These are phyloP conservation scores for Gnathonemus longibarbis DNA, from an alignment of 2,113 vertebrate species.

Conservation along the genomic window DNA sequence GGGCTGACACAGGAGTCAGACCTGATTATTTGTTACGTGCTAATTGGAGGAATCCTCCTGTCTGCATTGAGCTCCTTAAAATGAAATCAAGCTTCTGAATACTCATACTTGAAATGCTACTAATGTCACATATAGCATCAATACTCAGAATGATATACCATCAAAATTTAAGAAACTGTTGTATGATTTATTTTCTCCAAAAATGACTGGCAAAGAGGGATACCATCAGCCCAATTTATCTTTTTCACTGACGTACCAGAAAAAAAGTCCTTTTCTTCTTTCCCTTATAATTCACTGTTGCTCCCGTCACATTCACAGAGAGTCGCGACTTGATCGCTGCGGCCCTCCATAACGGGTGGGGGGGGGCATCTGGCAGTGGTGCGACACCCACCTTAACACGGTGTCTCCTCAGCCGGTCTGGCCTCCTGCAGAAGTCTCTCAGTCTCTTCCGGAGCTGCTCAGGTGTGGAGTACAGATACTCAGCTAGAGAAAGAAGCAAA, in stretches of 20 bases:
- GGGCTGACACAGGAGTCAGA: constrained; percentile 25
- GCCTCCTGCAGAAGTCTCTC: constrained; percentile 79
- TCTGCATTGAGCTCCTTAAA: not conserved
- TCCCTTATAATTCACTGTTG: not conserved
- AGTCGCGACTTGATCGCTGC: not conserved
- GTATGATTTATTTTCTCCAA: not conserved
- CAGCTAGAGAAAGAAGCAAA: constrained; percentile 69
- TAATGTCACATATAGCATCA: not conserved
- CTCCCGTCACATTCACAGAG: not conserved
- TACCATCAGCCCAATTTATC: not conserved
- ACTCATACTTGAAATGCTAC: not conserved
- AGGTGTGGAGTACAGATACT: constrained; percentile 95
- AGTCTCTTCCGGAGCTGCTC: constrained; percentile 87
- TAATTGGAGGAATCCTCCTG: constrained; percentile 31
- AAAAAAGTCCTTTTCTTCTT: not conserved
- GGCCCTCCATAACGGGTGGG: too few relatives aligned
- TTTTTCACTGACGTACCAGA: not conserved
- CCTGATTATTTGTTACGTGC: constrained; percentile 24
- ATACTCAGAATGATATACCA: not conserved
- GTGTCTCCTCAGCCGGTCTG: constrained; percentile 73
- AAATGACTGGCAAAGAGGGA: not conserved
- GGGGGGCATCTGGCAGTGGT: not conserved
- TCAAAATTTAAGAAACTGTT: not conserved
- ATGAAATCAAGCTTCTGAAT: not conserved
- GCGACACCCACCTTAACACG: constrained; percentile 73